Percentiles rank a stretch among this genome's conserved stretches.
Evolutionary conservation across 2,113 vertebrate species (phyloP).

Genomic region (Clupea harengus): DNA sequence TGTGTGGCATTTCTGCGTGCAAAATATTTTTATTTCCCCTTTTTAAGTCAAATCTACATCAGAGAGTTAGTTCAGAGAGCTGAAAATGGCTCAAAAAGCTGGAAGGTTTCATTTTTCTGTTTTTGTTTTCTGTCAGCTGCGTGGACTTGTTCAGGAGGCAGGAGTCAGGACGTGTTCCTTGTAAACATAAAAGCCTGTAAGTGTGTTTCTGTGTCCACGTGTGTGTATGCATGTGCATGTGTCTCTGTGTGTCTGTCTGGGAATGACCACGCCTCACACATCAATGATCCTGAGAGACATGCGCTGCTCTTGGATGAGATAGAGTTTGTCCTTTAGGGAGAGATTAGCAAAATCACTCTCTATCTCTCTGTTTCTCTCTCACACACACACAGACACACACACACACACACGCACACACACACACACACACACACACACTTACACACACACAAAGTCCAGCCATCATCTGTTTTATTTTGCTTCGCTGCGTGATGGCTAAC

Average conservation of each 20-base stretch:
- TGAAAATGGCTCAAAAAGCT: neutral
- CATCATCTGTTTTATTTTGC: conserved; percentile 51
- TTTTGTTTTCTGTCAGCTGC: neutral
- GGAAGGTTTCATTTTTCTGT: neutral
- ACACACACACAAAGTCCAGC: conserved; percentile 22
- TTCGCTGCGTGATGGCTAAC: conserved; percentile 38
- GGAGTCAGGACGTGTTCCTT: neutral
- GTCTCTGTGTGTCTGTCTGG: neutral
- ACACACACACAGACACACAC: neutral
- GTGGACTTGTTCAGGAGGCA: neutral
- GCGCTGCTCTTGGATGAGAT: conserved; percentile 35
- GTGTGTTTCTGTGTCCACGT: neutral
- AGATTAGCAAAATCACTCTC: conserved; percentile 46
- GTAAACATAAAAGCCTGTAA: neutral
- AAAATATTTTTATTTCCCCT: too few relatives aligned
- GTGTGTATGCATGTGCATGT: neutral
- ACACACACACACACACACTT: neutral
- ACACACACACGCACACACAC: neutral
- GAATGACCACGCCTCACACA: neutral
- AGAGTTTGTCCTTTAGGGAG: conserved; percentile 46
- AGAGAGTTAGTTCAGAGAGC: too few relatives aligned
- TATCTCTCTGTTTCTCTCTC: neutral
- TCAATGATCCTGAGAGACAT: conserved; percentile 35
- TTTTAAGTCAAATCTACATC: neutral
- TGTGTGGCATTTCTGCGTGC: too few relatives aligned